Evolutionary conservation across 1,140 invertebrate species (phyloP).

Genomic region (Maniola jurtina): DNA sequence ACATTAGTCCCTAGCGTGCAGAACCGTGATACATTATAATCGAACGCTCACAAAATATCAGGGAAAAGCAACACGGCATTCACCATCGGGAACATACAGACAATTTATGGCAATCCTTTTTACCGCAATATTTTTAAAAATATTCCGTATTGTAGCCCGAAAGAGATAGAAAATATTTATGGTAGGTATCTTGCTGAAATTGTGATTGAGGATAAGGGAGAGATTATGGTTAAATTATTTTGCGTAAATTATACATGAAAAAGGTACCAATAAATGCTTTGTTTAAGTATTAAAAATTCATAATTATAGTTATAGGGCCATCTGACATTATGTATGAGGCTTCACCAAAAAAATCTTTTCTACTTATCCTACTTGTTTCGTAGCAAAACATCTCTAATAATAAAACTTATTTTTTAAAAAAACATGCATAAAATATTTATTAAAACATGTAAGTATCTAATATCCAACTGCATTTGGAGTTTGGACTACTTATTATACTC

Average conservation of each 20-base stretch:
- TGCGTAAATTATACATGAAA: constrained; percentile 48
- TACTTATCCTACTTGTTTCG: too few species aligned
- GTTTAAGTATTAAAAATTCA: too few species aligned
- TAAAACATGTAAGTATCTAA: too few species aligned
- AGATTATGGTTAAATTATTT: constrained; percentile 70
- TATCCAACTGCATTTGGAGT: too few species aligned
- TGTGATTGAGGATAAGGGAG: constrained; percentile 67
- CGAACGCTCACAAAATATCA: constrained; percentile 36
- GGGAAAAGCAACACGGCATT: constrained; percentile 32
- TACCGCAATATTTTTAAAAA: constrained; percentile 53
- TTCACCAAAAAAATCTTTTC: too few species aligned
- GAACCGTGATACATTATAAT: constrained; percentile 28
- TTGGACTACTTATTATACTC: too few species aligned
- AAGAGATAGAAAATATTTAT: constrained; percentile 35
- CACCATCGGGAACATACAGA: constrained; percentile 33
- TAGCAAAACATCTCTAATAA: too few species aligned
- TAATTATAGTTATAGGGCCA: too few species aligned
- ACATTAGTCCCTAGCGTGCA: constrained; percentile 23
- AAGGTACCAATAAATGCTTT: too few species aligned
- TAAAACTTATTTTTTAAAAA: too few species aligned
- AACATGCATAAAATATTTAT: too few species aligned
- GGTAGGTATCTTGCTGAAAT: constrained; percentile 43
- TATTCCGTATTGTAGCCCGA: constrained; percentile 28
- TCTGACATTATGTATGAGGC: too few species aligned
- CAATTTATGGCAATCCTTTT: constrained; percentile 59